A percentile compares a stretch with the other conserved stretches of the same genome.
Evolutionary conservation across 2,113 vertebrate species (phyloP).

Genomic region (Sphyrna mokarran): DNA sequence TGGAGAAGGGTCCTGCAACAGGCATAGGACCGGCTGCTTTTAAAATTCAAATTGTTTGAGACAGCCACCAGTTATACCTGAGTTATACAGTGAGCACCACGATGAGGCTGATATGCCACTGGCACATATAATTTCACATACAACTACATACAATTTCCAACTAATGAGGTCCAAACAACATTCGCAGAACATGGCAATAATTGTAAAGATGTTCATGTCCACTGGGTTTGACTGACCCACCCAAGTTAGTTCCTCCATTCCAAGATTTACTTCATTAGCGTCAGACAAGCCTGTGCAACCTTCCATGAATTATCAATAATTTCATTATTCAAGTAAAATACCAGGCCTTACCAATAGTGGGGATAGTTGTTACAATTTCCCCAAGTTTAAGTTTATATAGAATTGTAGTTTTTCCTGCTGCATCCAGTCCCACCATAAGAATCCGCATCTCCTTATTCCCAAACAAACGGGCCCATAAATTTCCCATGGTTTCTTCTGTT

Average conservation of each 20-base stretch:
- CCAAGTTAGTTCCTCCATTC: background rate
- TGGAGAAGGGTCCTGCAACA: no score
- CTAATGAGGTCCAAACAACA: background rate
- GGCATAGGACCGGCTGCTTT: no score
- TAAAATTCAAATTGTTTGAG: background rate
- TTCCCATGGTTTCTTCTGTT: slow-evolving; percentile 61
- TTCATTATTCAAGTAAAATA: background rate
- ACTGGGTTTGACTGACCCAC: background rate
- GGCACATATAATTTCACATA: no score
- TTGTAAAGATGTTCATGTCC: no score
- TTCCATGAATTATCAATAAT: background rate
- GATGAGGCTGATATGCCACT: background rate
- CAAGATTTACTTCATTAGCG: background rate
- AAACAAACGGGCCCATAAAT: slow-evolving; percentile 64
- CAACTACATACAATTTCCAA: background rate
- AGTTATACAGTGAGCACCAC: background rate
- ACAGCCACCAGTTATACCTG: background rate
- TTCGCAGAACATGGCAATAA: background rate
- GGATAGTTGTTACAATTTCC: slow-evolving; percentile 77
- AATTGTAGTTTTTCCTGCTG: slow-evolving; percentile 78
- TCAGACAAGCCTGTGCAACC: background rate
- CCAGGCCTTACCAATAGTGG: slow-evolving; percentile 64
- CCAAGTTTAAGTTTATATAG: slow-evolving; percentile 80
- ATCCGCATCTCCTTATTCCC: slow-evolving; percentile 81
- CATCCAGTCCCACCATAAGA: slow-evolving; percentile 78